Base-by-base conservation (phyloP, 2,888 invertebrate species). In the Dyspetes luteomarginatus region DNA sequence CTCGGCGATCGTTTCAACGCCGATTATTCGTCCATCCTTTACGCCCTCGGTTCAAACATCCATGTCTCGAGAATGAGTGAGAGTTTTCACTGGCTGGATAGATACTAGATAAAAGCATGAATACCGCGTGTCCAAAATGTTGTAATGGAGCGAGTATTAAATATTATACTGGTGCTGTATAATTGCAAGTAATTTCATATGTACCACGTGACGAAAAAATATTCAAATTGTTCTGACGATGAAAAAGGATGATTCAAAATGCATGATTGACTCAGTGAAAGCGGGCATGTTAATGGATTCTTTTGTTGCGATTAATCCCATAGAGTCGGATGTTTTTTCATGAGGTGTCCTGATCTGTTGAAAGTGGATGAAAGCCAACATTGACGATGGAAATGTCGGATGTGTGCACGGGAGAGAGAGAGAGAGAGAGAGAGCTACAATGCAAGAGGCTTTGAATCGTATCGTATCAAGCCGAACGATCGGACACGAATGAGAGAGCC, bases 11-110 rank as follows among this genome's bases (percentile, higher is more conserved):
- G 71, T 19, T 80, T 67, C 71, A 55, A 67, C 60, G 36, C 60
- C 75, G 79, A 76, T 80, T 76, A 80, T 80, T 76, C 74, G 56
- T 74, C 65, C 74, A 48, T 67, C 58, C 56, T 65, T 12, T 9
- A 45, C 68, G 58, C 58, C 60, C 55, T 43, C 74, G 22, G 43
- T 12, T 2, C 7, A 36, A 36, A 12, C 36, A 36, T 36, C 12
- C 36, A 3, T 12, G 36, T 36, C 36, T 36, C 12, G 36, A 12
- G 9, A 36, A 4, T 36, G 36, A 36, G 36, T 12, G 36, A 12
- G 28, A 2, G 1, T 36, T 36, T 36, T 36, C n/a, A n/a, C 4
- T 36, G 36, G 2, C 36, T 36, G 12, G 36, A 2, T 36, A 36
- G 36, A 36, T 36, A 36, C 12, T 12, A 7, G n/a, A n/a, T 36